Evolutionary conservation across 2,888 invertebrate genomes (phyloP), one percentile per base, ranked within the genome.

Genomic region (Epirrhoe alternata): DNA sequence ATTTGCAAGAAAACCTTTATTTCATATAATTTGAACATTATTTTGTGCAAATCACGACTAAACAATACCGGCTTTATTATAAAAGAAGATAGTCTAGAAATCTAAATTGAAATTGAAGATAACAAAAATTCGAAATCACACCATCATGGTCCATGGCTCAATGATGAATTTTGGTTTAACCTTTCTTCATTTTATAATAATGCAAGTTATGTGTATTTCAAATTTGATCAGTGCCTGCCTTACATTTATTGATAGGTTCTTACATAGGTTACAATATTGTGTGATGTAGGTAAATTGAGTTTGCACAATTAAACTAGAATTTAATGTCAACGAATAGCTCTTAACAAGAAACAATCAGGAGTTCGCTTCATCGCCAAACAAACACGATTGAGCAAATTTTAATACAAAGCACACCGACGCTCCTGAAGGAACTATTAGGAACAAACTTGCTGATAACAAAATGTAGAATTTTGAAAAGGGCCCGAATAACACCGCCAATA

Each of bases 371-470:
- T 82, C 82, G 84, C 79, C 82, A 84, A 88, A 87, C 78, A 78
- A 83, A 80, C 77, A 81, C 81, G 81, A 85, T 91, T 92, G 92
- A 92, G 92, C 92, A 92, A 91, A 81, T 86, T 86, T 87, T 82
- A 86, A 86, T 84, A 82, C 85, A 86, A 83, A 87, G 86, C 86
- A 88, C 85, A 86, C 82, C 79, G 77, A 83, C 80, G 76, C 77
- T 78, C 77, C 79, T 72, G 86, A 87, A 89, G 84, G 85, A 90
- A 87, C 83, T 81, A 82, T 83, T 90, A 92, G 90, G 90, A 92
- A 92, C 90, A 84, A 87, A 88, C 81, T 86, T 87, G 84, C 85
- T 76, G 77, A 79, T 81, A 89, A 90, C 88, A 78, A 69, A 86
- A 69, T 82, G 82, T 89, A 89, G 83, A 90, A 86, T 88, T 78